Percentiles rank a stretch among this genome's conserved stretches.
Evolutionary conservation across 2,797 vertebrate genomes (phyloP).

Genomic region (Argya squamiceps): DNA sequence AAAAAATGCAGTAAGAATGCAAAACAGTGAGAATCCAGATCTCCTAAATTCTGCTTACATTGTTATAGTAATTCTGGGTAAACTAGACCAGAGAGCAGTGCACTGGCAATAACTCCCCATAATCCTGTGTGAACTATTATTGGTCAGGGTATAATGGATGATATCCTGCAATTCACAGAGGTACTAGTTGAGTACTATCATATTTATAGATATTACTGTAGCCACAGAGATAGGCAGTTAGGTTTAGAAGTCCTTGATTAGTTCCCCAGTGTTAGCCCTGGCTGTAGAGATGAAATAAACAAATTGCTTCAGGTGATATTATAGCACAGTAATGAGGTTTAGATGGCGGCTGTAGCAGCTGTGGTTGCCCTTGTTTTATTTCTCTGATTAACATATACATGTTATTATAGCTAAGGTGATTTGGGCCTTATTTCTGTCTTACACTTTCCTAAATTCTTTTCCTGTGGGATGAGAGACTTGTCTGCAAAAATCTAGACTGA

Average conservation of each 20-base stretch:
- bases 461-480: not conserved
- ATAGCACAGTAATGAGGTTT: not conserved
- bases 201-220: slow-evolving; percentile 35
- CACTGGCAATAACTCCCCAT: not conserved
- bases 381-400: not conserved
- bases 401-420: not conserved
- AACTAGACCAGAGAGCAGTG: not conserved
- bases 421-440: not conserved
- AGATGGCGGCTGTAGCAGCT: not conserved
- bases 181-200: not conserved
- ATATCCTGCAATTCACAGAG: not conserved
- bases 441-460: not conserved
- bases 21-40: not conserved
- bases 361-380: not conserved
- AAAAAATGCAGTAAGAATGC: slow-evolving; percentile 13
- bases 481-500: not conserved
- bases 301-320: not conserved
- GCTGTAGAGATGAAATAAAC: slow-evolving; percentile 21
- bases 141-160: not conserved
- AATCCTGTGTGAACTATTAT: slow-evolving; percentile 2
- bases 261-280: slow-evolving; percentile 18
- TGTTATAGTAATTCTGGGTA: not conserved
- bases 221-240: not conserved
- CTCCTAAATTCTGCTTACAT: not conserved
- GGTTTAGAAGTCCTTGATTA: slow-evolving; percentile 43